Evolutionary conservation across 1,140 invertebrate species (phyloP), one percentile per base, ranked within the genome.

Genomic region (Vanessa atalanta): DNA sequence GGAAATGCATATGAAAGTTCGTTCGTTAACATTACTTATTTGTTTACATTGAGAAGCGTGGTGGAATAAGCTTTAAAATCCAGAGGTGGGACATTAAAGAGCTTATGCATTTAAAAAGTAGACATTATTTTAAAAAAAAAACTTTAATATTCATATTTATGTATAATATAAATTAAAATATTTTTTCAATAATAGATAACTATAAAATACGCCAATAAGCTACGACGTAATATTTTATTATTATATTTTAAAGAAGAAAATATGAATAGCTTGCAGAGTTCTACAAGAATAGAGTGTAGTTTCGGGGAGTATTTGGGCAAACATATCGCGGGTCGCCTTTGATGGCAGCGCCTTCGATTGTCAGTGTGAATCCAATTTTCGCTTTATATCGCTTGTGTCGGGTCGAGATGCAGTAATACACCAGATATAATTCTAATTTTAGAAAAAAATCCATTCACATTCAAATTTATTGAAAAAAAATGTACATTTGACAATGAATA

Each of bases 341-440:
- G 86, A 90, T 88, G 81, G 89, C 81, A 84, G 83, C 85, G 82
- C 83, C 83, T 88, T 81, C 88, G 85, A 89, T 91, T 88, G 89
- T 91, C 84, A 90, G 83, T 88, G 83, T 88, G 88, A 91, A 91
- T 89, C 84, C 86, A 90, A 91, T 91, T 91, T 89, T 88, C 87
- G 83, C 87, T 88, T 88, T 89, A 90, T 88, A 90, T 88, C 86
- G 83, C 78, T 81, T 83, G 85, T 85, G 85, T 84, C 85, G 83
- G 87, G 86, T 83, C 83, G 83, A 81, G 80, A 75, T 78, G 73
- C 72, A 78, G 81, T 82, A 82, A 82, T 83, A 79, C 75, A 78
- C 71, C 57, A 16, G 53, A 57, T 69, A 69, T 69, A 57, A 69
- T 60, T 69, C 66, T 31, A 23, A 37, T 43, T 23, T 20, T 37